Conservation (phyloP, 1,140 invertebrate species). For the Listronotus oregonensis region DNA sequence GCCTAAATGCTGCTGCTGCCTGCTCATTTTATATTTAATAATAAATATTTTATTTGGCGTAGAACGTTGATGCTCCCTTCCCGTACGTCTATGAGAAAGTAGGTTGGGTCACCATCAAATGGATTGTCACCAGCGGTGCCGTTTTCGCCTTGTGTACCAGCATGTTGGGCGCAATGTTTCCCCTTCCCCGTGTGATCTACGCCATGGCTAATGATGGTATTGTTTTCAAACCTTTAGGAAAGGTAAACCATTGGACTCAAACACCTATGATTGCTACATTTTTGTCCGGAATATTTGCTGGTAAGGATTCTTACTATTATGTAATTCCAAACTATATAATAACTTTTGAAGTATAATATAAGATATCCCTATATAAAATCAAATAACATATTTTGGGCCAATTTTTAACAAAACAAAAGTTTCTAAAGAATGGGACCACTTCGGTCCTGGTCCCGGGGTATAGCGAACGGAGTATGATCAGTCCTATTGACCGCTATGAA, state of each 20-base stretch:
- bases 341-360: too few species aligned
- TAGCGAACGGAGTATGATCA: too few species aligned
- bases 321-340: too few species aligned
- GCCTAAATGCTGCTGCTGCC: too few species aligned
- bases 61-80: slow-evolving; percentile 71
- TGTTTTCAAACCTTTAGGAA: slow-evolving; percentile 74
- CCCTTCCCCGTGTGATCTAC: slow-evolving; percentile 82
- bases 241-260: slow-evolving; percentile 70
- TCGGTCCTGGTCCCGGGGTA: too few species aligned
- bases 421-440: too few species aligned
- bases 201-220: slow-evolving; percentile 87
- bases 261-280: slow-evolving; percentile 83
- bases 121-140: slow-evolving; percentile 79
- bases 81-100: slow-evolving; percentile 72
- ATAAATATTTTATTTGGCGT: too few species aligned
- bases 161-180: slow-evolving; percentile 85
- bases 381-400: too few species aligned
- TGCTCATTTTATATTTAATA: too few species aligned
- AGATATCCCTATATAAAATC: too few species aligned
- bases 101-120: slow-evolving; percentile 73
- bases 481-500: too few species aligned
- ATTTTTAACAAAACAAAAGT: too few species aligned
- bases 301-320: slow-evolving; percentile 57
- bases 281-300: slow-evolving; percentile 77
- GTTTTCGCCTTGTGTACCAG: slow-evolving; percentile 77